Evolutionary conservation across 2,888 invertebrate species (phyloP).

Genomic region (Bruchidius siliquastri): DNA sequence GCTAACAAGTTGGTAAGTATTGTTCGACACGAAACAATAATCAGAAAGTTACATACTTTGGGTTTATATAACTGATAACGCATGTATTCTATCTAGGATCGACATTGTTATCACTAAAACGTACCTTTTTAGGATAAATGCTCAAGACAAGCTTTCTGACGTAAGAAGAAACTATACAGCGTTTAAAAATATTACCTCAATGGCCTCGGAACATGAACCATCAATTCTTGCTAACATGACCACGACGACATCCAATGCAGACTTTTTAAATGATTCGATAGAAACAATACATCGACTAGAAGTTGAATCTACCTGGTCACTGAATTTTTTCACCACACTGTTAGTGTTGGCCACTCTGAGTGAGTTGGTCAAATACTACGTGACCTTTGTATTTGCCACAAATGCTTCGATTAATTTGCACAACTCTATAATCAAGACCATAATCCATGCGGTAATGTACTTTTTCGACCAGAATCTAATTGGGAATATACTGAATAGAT

Average conservation of each 20-base stretch:
- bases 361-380: slow-evolving; percentile 28
- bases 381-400: slow-evolving; percentile 26
- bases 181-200: not conserved
- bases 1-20: slow-evolving; percentile 33
- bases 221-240: not conserved
- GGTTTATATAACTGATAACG: too few species aligned
- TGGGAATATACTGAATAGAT: slow-evolving; percentile 38
- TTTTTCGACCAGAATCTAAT: slow-evolving; percentile 36
- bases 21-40: too few species aligned
- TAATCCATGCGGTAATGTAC: slow-evolving; percentile 30
- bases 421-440: slow-evolving; percentile 28
- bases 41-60: too few species aligned
- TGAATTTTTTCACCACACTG: slow-evolving; percentile 31
- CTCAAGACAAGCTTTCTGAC: slow-evolving; percentile 3
- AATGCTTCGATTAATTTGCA: slow-evolving; percentile 32
- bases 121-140: slow-evolving; percentile 14
- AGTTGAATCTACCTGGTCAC: slow-evolving; percentile 14
- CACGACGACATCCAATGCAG: not conserved
- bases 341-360: slow-evolving; percentile 26
- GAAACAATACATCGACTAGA: slow-evolving; percentile 10
- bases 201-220: not conserved
- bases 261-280: slow-evolving; percentile 7
- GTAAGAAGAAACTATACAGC: slow-evolving; percentile 2
- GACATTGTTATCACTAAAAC: too few species aligned
- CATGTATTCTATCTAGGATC: too few species aligned